phyloP scores from a whole-genome alignment of 2,113 vertebrate genomes.

The Podilymbus podiceps region DNA sequence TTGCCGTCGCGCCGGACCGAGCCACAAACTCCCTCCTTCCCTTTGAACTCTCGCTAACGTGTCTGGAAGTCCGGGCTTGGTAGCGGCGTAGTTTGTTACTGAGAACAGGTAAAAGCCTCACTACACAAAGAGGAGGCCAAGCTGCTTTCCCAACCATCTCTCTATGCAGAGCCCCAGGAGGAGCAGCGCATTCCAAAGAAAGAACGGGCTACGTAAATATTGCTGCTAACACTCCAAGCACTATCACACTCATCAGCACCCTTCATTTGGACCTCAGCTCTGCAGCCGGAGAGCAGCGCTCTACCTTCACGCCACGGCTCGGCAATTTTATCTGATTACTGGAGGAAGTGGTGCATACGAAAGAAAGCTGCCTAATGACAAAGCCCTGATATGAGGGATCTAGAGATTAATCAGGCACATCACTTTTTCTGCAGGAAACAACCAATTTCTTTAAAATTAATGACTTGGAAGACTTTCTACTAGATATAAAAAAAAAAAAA shows the following conservation, averaged over 20 bases:
- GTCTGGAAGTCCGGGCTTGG: not conserved
- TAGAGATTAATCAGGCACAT: not conserved
- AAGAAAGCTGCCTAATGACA: not conserved
- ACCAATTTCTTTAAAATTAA: conserved; percentile 1
- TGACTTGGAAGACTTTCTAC: not conserved
- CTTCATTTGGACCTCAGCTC: not conserved
- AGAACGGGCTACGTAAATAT: not conserved
- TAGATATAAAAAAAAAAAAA: not conserved
- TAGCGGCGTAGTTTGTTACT: not conserved
- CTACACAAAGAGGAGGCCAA: no score
- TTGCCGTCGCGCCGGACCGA: no score
- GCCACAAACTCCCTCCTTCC: not conserved
- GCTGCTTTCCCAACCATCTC: not conserved
- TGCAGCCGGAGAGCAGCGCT: not conserved
- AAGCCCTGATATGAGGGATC: not conserved
- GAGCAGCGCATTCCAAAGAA: accelerated
- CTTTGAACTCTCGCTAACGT: not conserved
- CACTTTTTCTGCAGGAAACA: not conserved
- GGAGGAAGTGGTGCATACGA: not conserved
- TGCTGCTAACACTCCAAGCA: not conserved
- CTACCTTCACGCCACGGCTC: not conserved
- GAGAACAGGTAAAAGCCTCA: not conserved
- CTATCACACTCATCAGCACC: not conserved
- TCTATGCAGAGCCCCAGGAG: not conserved
- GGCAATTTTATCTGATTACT: not conserved